Percentiles rank a stretch among this genome's conserved stretches.
Evolutionary conservation across 2,797 vertebrate species (phyloP).

Genomic region (Sylvia borin): DNA sequence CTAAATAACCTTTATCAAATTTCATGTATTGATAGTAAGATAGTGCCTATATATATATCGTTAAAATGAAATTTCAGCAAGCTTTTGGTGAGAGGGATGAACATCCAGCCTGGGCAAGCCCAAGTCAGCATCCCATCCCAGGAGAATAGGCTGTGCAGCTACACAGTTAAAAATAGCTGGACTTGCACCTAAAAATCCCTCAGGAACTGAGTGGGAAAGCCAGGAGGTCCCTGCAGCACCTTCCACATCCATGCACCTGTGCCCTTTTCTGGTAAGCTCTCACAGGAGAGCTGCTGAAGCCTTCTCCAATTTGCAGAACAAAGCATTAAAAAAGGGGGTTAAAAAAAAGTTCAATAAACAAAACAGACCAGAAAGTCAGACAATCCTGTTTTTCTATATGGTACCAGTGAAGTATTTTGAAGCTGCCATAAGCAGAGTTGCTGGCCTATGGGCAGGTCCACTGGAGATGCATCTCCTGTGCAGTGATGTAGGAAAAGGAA

Average conservation of each 20-base stretch:
- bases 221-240: background rate
- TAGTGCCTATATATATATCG: background rate
- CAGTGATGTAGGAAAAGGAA: background rate
- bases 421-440: background rate
- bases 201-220: background rate
- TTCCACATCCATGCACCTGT: background rate
- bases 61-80: background rate
- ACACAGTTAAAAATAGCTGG: background rate
- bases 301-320: background rate
- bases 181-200: background rate
- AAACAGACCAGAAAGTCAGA: background rate
- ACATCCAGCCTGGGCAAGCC: rapidly evolving
- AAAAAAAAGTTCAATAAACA: background rate
- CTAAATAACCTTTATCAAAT: background rate
- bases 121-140: background rate
- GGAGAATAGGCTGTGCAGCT: background rate
- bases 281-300: background rate
- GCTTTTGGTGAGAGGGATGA: background rate
- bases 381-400: background rate
- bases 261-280: background rate
- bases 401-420: background rate
- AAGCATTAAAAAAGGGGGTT: background rate
- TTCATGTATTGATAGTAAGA: background rate
- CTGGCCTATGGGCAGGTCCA: background rate
- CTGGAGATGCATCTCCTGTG: rapidly evolving